A percentile compares a stretch with the other conserved stretches of the same genome.
Evolutionary conservation across 2,113 vertebrate species (phyloP).

Genomic region (Scophthalmus maximus): DNA sequence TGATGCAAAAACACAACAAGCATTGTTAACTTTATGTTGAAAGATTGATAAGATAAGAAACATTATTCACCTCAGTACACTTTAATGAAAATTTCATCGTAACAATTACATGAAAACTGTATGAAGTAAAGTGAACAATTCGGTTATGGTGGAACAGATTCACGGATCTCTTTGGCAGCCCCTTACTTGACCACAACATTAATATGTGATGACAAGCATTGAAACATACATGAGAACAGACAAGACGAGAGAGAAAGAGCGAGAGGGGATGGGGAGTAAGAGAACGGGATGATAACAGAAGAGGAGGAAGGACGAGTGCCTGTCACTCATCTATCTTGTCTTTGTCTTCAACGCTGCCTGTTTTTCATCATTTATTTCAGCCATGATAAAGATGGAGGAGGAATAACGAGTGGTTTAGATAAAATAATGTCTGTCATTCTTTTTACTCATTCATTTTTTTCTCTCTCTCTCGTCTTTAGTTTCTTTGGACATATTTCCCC

Average conservation of each 20-base stretch:
- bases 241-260: conserved; percentile 2
- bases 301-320: neutral
- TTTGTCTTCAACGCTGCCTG: conserved; percentile 1
- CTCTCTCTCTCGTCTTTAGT: neutral
- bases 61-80: no score
- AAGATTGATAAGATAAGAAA: no score
- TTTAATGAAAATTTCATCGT: no score
- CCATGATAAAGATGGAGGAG: neutral
- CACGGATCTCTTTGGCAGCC: conserved; percentile 24
- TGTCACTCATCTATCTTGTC: neutral
- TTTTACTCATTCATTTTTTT: neutral
- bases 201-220: conserved; percentile 56
- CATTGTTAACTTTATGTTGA: no score
- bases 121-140: no score
- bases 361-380: neutral
- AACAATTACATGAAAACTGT: no score
- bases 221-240: conserved; percentile 69
- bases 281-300: neutral
- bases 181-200: conserved; percentile 37
- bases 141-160: neutral
- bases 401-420: neutral
- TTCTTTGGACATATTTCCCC: neutral
- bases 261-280: neutral
- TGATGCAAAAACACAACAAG: no score
- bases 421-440: neutral